phyloP scores from a whole-genome alignment of 2,113 vertebrate species.

The Daubentonia madagascariensis region DNA sequence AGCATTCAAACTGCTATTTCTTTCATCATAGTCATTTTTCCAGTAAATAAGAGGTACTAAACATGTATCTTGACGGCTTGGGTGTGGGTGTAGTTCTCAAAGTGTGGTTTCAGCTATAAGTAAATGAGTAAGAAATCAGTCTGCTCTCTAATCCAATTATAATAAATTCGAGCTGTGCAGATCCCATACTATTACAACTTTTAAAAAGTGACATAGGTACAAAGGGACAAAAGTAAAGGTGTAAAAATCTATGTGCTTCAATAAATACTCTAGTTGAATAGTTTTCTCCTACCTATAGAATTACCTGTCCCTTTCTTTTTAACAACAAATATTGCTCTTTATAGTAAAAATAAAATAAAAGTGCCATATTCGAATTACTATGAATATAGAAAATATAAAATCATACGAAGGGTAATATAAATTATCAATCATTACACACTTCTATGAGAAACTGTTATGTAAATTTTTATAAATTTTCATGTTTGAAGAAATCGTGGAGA shows the following conservation, averaged over 20 bases:
- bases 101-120: not conserved
- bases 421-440: not conserved
- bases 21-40: not conserved
- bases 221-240: not conserved
- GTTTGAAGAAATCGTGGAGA: not conserved
- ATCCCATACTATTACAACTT: not conserved
- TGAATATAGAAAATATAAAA: not conserved
- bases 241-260: not conserved
- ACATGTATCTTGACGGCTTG: not conserved
- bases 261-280: not conserved
- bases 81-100: not conserved
- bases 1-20: not conserved
- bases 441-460: not conserved
- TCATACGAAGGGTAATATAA: not conserved
- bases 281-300: not conserved
- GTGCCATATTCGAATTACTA: not conserved
- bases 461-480: not conserved
- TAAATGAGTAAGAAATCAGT: not conserved
- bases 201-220: not conserved
- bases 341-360: not conserved
- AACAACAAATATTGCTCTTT: constrained; percentile 16
- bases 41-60: not conserved
- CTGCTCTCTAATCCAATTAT: not conserved
- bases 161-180: not conserved
- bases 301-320: not conserved